phyloP scores from a whole-genome alignment of 2,797 vertebrate species.

The Phoeniculus purpureus region DNA sequence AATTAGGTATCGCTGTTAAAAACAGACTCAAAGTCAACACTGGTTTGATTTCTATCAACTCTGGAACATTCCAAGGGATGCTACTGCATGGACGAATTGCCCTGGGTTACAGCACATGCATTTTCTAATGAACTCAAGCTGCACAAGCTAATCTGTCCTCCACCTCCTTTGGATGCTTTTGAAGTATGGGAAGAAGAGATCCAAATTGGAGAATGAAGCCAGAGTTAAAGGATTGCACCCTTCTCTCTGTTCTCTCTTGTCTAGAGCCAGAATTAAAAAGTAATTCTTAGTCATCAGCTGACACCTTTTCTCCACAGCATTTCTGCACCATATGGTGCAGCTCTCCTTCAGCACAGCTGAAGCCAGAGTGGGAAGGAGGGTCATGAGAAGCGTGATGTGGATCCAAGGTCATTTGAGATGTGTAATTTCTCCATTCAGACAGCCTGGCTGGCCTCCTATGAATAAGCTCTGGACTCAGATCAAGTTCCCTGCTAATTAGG shows the following conservation, averaged over 20 bases:
- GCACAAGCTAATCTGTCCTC: neutral
- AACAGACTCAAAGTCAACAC: neutral
- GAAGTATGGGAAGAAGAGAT: neutral
- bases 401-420: neutral
- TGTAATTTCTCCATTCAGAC: neutral
- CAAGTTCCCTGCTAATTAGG: slow-evolving; percentile 7
- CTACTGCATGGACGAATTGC: accelerated
- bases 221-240: neutral
- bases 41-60: neutral
- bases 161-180: neutral
- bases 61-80: accelerated
- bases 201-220: neutral
- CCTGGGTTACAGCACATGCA: neutral
- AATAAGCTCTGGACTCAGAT: neutral
- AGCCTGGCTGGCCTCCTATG: neutral
- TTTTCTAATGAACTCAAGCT: neutral
- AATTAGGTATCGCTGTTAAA: neutral
- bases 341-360: neutral
- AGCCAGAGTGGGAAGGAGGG: neutral
- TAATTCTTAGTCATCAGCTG: neutral
- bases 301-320: neutral
- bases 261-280: neutral
- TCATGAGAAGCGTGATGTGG: neutral
- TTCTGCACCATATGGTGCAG: neutral
- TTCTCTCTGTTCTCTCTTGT: neutral